These are phyloP conservation scores for Heterodera filipjevi DNA, from an alignment of 2,888 invertebrate genomes.

Conservation along the genomic window DNA sequence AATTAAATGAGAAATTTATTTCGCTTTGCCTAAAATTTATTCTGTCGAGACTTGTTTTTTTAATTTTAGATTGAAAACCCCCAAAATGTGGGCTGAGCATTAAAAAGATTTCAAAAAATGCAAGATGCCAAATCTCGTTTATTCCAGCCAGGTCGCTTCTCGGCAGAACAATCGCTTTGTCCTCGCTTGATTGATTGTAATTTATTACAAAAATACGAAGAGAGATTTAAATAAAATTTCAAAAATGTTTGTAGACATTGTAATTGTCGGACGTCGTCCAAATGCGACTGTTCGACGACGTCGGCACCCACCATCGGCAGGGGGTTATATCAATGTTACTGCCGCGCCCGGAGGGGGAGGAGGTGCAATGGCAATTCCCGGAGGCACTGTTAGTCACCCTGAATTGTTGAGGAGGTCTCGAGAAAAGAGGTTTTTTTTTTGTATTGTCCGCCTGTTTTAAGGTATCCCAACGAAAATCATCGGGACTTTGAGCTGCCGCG, in stretches of 20 bases:
- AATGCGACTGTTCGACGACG: slow-evolving; percentile 14
- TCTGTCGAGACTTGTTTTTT: background rate
- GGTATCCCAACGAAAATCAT: slow-evolving; percentile 29
- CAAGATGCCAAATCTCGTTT: slow-evolving; percentile 3
- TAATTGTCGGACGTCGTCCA: slow-evolving; percentile 23
- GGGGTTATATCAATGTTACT: background rate
- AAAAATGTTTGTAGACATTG: slow-evolving; percentile 9
- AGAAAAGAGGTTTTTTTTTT: background rate
- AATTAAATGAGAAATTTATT: background rate
- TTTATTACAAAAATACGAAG: background rate
- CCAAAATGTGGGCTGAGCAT: background rate
- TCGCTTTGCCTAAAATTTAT: background rate
- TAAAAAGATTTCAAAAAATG: slow-evolving; percentile 9
- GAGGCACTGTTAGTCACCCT: slow-evolving; percentile 22
- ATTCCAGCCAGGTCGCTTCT: slow-evolving; percentile 21
- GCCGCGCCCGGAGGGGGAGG: slow-evolving; percentile 5
- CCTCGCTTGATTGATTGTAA: slow-evolving; percentile 26
- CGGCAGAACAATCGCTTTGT: slow-evolving; percentile 19
- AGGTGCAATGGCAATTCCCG: slow-evolving; percentile 5
- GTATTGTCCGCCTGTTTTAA: too few species aligned
- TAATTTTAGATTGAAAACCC: background rate
- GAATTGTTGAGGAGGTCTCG: slow-evolving; percentile 23
- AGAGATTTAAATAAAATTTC: background rate
- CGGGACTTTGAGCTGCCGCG: slow-evolving; percentile 89
- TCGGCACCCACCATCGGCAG: background rate